Evolutionary conservation across 1,140 invertebrate species (phyloP), one percentile per base, ranked within the genome.

Genomic region (Sesamia nonagrioides): DNA sequence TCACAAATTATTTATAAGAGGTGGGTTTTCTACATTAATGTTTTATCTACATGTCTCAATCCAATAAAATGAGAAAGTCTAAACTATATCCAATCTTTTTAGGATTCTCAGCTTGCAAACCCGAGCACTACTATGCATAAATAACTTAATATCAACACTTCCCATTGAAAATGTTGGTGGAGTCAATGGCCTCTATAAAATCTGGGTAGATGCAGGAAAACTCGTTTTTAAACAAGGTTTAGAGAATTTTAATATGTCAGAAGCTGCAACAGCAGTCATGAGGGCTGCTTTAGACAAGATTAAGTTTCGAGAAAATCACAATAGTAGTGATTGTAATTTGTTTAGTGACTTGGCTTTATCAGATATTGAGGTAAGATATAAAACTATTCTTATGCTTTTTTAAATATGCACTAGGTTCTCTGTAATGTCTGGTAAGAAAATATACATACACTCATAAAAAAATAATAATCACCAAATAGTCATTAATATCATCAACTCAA

Each of bases 181-280:
- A 2, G 80, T 95, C 15, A 94, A 96, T 86, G 89, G 88, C 52
- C 84, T 95, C 18, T 95, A 91, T 77, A 96, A 95, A 75, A 95
- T 96, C 21, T 96, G 95, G 95, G 89, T 95, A 9, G 95, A 96
- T 27, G 95, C 96, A 40, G 96, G 95, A 37, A 95, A 95, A 81
- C 81, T 97, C n/a, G 92, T 96, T 2, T 96, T 96, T 58, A 94
- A 95, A 79, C 85, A 95, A 68, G 92, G 86, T 58, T 81, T 89
- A 11, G 91, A 96, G 50, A 91, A 91, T 78, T 79, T 91, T 11
- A 95, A 95, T 42, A 86, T 97, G 35, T 80, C 97, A 52, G 97
- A 97, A 88, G 96, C 97, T 15, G 95, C 95, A 13, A 97, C 96
- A 15, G 95, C 96, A 35, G 96, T 96, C 3, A 96, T 97, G 96